Conservation (phyloP, 2,797 vertebrate species). For the Bovichtus diacanthus region DNA sequence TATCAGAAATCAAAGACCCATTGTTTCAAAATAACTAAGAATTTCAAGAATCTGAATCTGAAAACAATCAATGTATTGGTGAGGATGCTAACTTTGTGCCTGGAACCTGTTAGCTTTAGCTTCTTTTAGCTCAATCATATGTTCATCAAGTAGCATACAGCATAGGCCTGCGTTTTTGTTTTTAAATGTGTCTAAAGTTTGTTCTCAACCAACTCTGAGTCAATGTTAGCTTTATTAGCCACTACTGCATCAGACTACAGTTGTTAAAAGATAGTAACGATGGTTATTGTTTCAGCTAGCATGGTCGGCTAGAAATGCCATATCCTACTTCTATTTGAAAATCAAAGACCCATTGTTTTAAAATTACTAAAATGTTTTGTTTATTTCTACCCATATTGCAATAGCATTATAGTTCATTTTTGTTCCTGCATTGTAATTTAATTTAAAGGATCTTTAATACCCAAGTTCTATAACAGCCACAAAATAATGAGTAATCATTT, state of each 20-base stretch:
- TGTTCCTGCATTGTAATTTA: not conserved
- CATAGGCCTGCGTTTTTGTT: too few relatives aligned
- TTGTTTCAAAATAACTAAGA: too few relatives aligned
- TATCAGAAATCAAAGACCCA: not conserved
- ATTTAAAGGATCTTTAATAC: not conserved
- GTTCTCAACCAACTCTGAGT: not conserved
- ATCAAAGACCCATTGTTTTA: not conserved
- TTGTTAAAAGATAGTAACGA: not conserved
- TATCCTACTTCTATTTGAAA: not conserved
- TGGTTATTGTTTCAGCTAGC: not conserved
- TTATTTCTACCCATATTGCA: not conserved
- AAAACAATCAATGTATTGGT: too few relatives aligned
- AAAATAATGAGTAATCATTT: not conserved
- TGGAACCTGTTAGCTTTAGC: too few relatives aligned
- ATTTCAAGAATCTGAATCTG: too few relatives aligned
- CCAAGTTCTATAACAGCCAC: not conserved
- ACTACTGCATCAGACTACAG: not conserved
- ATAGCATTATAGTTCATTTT: not conserved
- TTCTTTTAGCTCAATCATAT: too few relatives aligned
- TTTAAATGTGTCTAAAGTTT: not conserved
- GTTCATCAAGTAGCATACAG: too few relatives aligned
- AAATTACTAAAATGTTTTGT: too few relatives aligned
- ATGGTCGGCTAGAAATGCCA: not conserved
- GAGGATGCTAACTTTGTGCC: too few relatives aligned
- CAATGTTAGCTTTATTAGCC: not conserved